Evolutionary conservation across 2,113 vertebrate genomes (phyloP), one percentile per base, ranked within the genome.

Genomic region (Eolophus roseicapilla): DNA sequence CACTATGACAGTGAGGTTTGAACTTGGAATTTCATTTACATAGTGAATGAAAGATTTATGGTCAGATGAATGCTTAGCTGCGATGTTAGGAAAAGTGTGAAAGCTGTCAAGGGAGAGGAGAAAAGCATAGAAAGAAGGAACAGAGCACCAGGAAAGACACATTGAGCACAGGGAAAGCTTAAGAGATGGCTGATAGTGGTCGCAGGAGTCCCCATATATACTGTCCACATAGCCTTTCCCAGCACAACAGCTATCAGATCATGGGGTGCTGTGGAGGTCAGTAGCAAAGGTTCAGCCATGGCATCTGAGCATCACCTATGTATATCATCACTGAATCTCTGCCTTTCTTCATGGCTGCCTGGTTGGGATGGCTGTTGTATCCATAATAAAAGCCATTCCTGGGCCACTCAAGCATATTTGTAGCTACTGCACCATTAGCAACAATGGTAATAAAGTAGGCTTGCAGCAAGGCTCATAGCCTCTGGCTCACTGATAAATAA

Each of bases 281-380:
- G 25, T 8, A 41, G 15, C 37, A 43, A 64, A 85, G 0, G 0
- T 71, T 80, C 47, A 57, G 6, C 9, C 19, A 4, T 5, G 33
- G 18, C 16, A 60, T 15, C 27, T 52, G 24, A 10, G 21, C 25
- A 19, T 53, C 39, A 46, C 8, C 41, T 10, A 3, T 35, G 17
- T 14, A 4, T 7, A 43, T 33, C 62, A 55, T 8, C 33, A n/a
- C 17, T 52, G 50, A 57, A 47, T 24, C 46, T 31, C 15, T 86
- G 46, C 17, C 18, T 79, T 62, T 52, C 76, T 9, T 69, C 17
- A 19, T 6, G 41, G 18, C 28, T 74, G 14, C 39, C 25, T 64
- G 50, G 9, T 25, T 44, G n/a, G 35, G 7, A 12, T 55, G 46
- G 25, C 14, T 55, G 7, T 35, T 55, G 35, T 11, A 62, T 13